Evolutionary conservation across 2,113 vertebrate species (phyloP).

Genomic region (Ibidorhyncha struthersii): DNA sequence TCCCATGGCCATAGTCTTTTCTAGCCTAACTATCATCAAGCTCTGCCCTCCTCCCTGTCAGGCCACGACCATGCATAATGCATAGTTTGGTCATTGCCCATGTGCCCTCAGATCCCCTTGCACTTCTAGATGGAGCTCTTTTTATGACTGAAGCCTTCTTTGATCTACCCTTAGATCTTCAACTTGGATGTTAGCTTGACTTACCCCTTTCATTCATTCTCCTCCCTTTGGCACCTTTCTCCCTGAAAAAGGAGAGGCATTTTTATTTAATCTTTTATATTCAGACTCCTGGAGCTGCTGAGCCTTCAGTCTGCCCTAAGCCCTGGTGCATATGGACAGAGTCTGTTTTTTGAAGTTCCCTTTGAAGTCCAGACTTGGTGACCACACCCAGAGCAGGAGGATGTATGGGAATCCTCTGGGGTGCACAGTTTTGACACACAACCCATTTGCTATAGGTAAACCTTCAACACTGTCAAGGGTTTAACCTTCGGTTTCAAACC

Average conservation of each 20-base stretch:
- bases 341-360: not conserved
- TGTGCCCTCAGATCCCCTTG: not conserved
- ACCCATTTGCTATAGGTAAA: not conserved
- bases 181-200: not conserved
- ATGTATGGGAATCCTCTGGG: not conserved
- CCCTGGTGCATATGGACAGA: not conserved
- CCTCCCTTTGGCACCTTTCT: not conserved
- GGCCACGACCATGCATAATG: not conserved
- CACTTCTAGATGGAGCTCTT: not conserved
- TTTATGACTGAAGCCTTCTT: not conserved
- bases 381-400: not conserved
- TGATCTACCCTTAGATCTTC: not conserved
- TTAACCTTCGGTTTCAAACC: not conserved
- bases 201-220: not conserved
- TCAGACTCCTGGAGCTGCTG: not conserved
- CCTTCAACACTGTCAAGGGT: not conserved
- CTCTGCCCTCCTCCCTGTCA: not conserved
- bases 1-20: not conserved
- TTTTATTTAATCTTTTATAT: slow-evolving; percentile 6
- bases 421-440: not conserved
- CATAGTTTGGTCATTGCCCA: not conserved
- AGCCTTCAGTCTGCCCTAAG: not conserved
- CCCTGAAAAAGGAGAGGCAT: not conserved
- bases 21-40: not conserved
- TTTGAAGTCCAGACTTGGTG: not conserved